Evolutionary conservation across 2,113 vertebrate species (phyloP), one percentile per base, ranked within the genome.

Genomic region (Orientallactaga bullata): DNA sequence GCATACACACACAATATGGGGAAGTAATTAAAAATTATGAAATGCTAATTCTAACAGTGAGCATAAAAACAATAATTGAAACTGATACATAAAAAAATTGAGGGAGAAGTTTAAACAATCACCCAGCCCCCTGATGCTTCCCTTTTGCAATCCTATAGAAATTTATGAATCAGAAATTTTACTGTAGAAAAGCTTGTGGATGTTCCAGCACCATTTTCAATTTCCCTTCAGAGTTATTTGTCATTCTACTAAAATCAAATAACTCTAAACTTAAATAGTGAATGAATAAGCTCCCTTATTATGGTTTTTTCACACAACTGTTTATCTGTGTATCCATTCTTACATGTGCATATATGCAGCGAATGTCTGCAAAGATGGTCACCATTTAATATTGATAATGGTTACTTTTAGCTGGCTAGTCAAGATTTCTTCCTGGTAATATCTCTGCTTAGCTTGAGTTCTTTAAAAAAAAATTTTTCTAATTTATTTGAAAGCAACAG

Each of bases 401-500:
- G 32, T 65, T 20, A 42, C 89, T 71, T 86, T 32, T 90, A 66
- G 65, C 32, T 90, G 16, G n/a, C 51, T 74, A 30, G 26, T 28
- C 79, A 42, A 16, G 11, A 68, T 80, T 92, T 81, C 85, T 72
- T 76, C 63, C 77, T 81, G 1, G 12, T 82, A 61, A 3, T 72
- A 0, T 61, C 86, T n/a, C 60, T 72, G 26, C 23, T 96, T 81
- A 71, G 28, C 24, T 94, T 91, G 42, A 93, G 81, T 94, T 85
- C 28, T 84, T 95, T 81, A 42, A n/a, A n/a, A n/a, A n/a, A n/a
- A n/a, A n/a, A n/a, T n/a, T n/a, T n/a, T n/a, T n/a, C n/a, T n/a
- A n/a, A n/a, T n/a, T n/a, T n/a, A n/a, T n/a, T n/a, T n/a, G n/a
- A n/a, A n/a, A n/a, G n/a, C n/a, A n/a, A n/a, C n/a, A n/a, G n/a